Evolutionary conservation across 2,888 invertebrate genomes (phyloP).

Genomic region (Sabatieria punctata): DNA sequence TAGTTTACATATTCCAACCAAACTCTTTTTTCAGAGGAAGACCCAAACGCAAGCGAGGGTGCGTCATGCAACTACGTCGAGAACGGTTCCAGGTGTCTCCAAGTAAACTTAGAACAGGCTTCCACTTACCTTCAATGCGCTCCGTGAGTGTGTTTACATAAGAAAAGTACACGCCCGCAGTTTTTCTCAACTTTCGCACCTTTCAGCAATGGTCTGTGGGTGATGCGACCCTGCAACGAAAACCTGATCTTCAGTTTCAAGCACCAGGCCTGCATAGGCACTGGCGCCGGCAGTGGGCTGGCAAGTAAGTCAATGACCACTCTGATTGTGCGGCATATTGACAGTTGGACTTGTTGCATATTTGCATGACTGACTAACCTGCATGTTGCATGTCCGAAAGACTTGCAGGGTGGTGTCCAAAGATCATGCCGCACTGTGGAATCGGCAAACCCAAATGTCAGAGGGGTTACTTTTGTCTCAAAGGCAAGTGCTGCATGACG

Average conservation of each 20-base stretch:
- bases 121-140: neutral
- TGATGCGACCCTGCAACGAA: slow-evolving; percentile 24
- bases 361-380: too few relatives aligned
- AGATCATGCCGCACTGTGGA: too few relatives aligned
- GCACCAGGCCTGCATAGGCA: slow-evolving; percentile 25
- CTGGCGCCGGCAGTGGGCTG: too few relatives aligned
- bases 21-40: neutral
- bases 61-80: neutral
- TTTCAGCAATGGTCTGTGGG: slow-evolving; percentile 22
- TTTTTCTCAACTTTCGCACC: neutral
- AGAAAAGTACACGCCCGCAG: neutral
- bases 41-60: neutral
- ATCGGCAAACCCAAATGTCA: too few relatives aligned
- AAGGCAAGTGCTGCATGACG: too few relatives aligned
- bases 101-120: neutral
- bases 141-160: neutral
- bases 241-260: slow-evolving; percentile 27
- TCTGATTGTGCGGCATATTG: too few relatives aligned
- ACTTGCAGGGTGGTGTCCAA: too few relatives aligned
- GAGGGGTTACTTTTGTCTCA: too few relatives aligned
- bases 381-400: too few relatives aligned
- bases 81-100: neutral
- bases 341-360: too few relatives aligned
- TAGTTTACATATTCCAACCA: too few relatives aligned
- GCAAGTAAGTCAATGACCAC: too few relatives aligned